Percentiles rank a stretch among this genome's conserved stretches.
phyloP scores from a whole-genome alignment of 2,113 vertebrate species.

The Corythornis cristatus region DNA sequence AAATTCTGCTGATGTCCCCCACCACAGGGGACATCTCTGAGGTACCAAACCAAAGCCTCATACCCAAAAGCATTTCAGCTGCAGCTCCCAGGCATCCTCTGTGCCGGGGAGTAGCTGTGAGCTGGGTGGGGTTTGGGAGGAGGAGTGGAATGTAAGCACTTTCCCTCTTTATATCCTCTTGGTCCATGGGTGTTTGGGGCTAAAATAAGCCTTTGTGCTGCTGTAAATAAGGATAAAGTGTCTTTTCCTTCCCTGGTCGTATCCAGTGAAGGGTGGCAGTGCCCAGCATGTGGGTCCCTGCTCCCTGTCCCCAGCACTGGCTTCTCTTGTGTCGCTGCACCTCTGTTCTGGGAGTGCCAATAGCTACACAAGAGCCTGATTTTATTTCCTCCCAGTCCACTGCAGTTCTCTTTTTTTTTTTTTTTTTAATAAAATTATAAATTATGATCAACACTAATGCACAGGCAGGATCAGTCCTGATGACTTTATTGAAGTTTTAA shows the following conservation, averaged over 20 bases:
- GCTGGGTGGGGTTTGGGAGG: neutral
- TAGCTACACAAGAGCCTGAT: neutral
- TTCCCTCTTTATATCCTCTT: no score
- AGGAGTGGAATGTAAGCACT: neutral
- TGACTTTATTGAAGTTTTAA: conserved; percentile 34
- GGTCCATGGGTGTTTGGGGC: neutral
- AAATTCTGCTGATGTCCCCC: fast-evolving
- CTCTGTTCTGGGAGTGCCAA: neutral
- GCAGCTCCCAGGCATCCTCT: neutral
- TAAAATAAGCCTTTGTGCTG: neutral
- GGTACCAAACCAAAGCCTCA: fast-evolving
- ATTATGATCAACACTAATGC: neutral
- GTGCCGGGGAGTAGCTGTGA: no score
- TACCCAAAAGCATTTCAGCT: neutral
- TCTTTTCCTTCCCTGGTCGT: no score
- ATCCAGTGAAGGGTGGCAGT: neutral
- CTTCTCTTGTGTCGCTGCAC: fast-evolving
- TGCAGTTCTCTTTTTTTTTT: neutral
- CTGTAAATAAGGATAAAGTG: neutral
- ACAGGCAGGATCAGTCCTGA: neutral
- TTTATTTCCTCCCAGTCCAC: neutral
- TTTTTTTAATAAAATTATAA: neutral
- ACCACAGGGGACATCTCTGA: fast-evolving
- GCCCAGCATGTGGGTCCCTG: neutral
- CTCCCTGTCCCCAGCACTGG: fast-evolving